A percentile compares a stretch with the other conserved stretches of the same genome.
phyloP scores from a whole-genome alignment of 2,888 invertebrate species.

The Rhabditoides inermis region DNA sequence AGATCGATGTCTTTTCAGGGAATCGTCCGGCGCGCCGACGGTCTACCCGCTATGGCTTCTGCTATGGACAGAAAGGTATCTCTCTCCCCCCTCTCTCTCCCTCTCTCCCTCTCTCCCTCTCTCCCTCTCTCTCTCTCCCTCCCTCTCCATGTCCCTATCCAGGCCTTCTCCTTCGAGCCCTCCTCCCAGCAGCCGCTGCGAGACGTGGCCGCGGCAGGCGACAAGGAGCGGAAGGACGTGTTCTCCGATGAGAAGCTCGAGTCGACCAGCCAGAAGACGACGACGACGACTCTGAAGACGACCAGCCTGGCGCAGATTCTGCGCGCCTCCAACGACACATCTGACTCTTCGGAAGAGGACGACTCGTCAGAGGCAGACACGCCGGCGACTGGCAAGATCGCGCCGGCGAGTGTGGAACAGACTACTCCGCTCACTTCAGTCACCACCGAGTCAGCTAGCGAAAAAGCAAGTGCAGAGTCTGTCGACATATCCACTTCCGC shows the following conservation, averaged over 20 bases:
- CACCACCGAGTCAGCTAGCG: no score
- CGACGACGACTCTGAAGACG: background rate
- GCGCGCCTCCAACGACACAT: no score
- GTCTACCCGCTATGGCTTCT: no score
- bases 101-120: background rate
- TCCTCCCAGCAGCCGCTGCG: background rate
- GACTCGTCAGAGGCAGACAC: no score
- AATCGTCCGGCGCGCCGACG: background rate
- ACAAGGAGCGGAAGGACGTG: slow-evolving; percentile 4
- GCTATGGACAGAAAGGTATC: background rate
- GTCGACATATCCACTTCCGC: no score
- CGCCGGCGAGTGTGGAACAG: no score
- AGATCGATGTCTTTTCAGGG: background rate
- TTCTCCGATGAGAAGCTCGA: background rate
- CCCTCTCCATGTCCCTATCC: no score
- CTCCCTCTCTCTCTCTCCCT: background rate
- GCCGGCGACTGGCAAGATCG: no score
- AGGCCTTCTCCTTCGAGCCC: background rate
- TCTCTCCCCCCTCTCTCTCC: background rate
- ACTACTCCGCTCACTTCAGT: no score
- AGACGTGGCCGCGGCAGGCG: background rate
- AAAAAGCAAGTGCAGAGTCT: no score
- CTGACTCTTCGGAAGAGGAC: no score
- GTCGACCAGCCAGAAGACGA: background rate
- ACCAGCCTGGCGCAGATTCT: no score